Evolutionary conservation across 2,113 vertebrate genomes (phyloP), one percentile per base, ranked within the genome.

Genomic region (Empidonax alnorum): DNA sequence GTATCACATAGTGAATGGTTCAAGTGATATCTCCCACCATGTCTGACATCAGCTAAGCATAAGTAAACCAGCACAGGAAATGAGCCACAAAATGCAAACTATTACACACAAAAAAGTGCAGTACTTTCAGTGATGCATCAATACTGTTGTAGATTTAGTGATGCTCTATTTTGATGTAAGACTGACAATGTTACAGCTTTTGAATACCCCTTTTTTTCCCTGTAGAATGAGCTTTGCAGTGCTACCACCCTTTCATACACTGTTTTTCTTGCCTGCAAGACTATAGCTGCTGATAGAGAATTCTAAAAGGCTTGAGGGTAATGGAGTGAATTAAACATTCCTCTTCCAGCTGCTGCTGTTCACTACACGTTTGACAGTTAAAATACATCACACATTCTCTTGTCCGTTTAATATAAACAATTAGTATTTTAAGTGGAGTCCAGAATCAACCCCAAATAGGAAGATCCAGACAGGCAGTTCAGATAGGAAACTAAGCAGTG

Each of bases 341-440:
- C 89, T 96, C 61, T 95, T 96, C 96, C 98, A 98, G 98, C 98
- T 98, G 98, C 97, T 95, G 93, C 87, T 96, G 96, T 98, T 98
- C 98, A 98, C 97, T 98, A 97, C 97, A 98, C 96, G 95, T 97
- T 78, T 98, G 98, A 98, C 98, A 98, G 97, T 94, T 97, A 97
- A 97, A 97, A 98, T 98, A 97, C 53, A 98, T 98, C 96, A 97
- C 97, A 98, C 97, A 98, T 98, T 98, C 97, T 98, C 96, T 94
- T 97, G 97, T 98, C 98, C 93, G 85, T 94, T 93, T 95, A 96
- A 95, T 96, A 91, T 98, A 98, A 98, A 98, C 98, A 97, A 97
- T 97, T 97, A 97, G 96, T 97, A 88, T 98, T 98, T 97, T 97
- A 98, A 98, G 96, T 98, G 96, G 91, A 96, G 95, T 97, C 69